Evolutionary conservation across 2,888 invertebrate species (phyloP), one percentile per base, ranked within the genome.

Genomic region (Dasysyrphus tricinctus): DNA sequence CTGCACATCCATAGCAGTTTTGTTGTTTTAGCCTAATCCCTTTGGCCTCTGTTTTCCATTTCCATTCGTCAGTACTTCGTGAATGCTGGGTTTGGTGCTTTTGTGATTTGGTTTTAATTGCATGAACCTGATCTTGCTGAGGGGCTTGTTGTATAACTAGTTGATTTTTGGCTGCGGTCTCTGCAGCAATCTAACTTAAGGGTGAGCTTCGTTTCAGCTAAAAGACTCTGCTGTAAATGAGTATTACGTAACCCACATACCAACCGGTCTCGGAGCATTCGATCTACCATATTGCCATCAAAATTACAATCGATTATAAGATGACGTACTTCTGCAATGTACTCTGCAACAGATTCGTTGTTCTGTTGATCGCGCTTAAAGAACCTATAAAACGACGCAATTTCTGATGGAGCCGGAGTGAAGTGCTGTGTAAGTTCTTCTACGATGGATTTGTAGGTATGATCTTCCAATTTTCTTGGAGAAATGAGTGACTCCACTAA

Each of bases 371-470:
- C 47, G 47, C 47, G 47, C 16, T 49, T 49, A 49, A 49, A 49
- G 8, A 49, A 49, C 9, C 19, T 49, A 19, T 49, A 49, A 11
- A 49, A 49, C 9, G 16, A 49, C 47, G 47, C 47, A 49, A 49
- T 49, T 19, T 49, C 47, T 1, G 47, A 49, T 49, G 49, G 24
- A 5, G 49, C 49, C 24, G 49, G 49, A 11, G 19, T 49, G 19
- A 49, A 49, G 12, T 49, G 49, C 19, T 49, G 49, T 1, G 49
- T 49, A 24, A 49, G 49, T 49, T 49, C 49, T 49, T 49, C 49
- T 9, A 49, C 5, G 4, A 49, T 24, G 24, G 49, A 49, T 24
- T 49, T 49, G 12, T 49, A 49, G 6, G 49, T 49, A 5, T 49
- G 49, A 11, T 49, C 4, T 5, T 49, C 49, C 49, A 49, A 49